Base-by-base conservation (phyloP, 2,888 invertebrate species). In the Trissolcus japonicus region DNA sequence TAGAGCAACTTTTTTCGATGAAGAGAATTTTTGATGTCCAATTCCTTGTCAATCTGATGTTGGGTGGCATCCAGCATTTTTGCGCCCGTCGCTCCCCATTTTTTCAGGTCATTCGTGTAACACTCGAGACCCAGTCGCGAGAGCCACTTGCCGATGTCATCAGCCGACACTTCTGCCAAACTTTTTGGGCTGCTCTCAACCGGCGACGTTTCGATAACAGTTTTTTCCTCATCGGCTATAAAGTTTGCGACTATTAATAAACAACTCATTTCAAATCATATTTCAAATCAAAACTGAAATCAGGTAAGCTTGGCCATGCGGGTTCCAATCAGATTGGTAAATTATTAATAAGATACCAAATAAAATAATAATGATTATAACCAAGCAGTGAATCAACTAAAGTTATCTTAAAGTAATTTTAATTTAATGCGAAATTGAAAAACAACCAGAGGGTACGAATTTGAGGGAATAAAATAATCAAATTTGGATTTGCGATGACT, bases 1-100 rank as follows among this genome's bases (percentile, higher is more conserved):
- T 87, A 88, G 55, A 95, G 91, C 40, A 99, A 92, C 89, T 99
- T 98, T 91, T 99, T 99, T 79, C 95, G 93, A 86, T 99, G 98
- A 83, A 99, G 90, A 0, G 94, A 91, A 86, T 96, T 94, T 89
- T 95, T 96, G 53, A 96, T 92, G 62, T 93, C 94, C 9, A 97
- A 90, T 85, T 96, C 96, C 85, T 97, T 97, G 88, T 99, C 99
- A 46, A 98, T 92, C 82, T 97, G 95, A 80, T 92, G 91, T 6
- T 93, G 92, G 0, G 95, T 93, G 6, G 96, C 94, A 81, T 94
- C 93, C 55, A 95, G 92, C 43, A 99, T 90, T 79, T 96, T 95
- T 11, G 94, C 91, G 6, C 96, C 94, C 41, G 92, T 93, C 79
- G 94, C 94, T 0, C 97, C 92, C 96, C 97, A 98, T 65, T 94